Evolutionary conservation across 2,797 vertebrate species (phyloP).

Genomic region (Tolypeutes matacus): DNA sequence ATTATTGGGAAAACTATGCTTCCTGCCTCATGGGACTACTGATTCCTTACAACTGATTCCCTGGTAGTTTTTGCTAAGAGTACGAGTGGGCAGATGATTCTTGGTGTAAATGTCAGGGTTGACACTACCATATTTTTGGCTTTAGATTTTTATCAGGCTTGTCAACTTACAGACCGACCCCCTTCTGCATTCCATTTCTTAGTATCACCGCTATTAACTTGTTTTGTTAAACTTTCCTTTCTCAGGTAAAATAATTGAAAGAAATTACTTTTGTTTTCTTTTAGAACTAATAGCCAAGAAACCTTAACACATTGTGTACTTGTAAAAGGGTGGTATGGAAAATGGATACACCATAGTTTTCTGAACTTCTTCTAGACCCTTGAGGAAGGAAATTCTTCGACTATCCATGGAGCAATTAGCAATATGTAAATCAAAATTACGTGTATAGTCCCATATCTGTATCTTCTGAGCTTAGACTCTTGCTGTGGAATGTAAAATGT

Average conservation of each 20-base stretch:
- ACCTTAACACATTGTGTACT: background rate
- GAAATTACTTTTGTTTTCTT: conserved; percentile 37
- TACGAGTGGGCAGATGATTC: background rate
- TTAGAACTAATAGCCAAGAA: conserved; percentile 31
- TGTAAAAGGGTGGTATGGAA: background rate
- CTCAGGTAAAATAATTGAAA: conserved; percentile 40
- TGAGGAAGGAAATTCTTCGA: background rate
- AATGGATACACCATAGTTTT: background rate
- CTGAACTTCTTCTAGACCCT: background rate
- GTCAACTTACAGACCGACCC: background rate
- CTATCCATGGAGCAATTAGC: background rate
- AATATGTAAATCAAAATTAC: background rate
- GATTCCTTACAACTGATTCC: background rate
- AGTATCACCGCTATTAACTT: background rate
- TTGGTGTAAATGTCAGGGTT: conserved; percentile 5
- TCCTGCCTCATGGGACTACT: background rate
- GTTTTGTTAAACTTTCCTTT: conserved; percentile 45
- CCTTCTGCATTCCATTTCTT: conserved; percentile 35
- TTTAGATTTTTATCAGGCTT: conserved; percentile 48
- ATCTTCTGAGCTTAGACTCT: background rate
- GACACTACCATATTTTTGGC: background rate
- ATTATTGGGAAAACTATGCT: conserved; percentile 12
- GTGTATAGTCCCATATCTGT: background rate
- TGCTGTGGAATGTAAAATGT: conserved; percentile 39
- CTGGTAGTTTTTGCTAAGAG: background rate